Evolutionary conservation across 1,140 invertebrate species (phyloP), one percentile per base, ranked within the genome.

Genomic region (Cotesia glomerata): DNA sequence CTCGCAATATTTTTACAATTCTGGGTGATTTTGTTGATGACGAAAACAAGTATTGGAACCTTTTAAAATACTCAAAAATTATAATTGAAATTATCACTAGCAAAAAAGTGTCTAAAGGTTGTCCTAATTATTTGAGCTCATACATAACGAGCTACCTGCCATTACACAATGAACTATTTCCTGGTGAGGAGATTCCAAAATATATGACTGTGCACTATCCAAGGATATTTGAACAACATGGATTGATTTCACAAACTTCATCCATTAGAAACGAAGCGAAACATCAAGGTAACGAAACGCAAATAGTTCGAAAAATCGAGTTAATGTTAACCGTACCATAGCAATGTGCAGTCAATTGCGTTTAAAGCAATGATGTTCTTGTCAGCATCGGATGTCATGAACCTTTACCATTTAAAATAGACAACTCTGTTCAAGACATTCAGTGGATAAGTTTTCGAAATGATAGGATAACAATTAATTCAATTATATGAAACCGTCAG

Each of bases 171-270:
- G 2, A 49, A 49, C 45, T 81, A 18, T 78, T 76, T 49, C 67
- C 75, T 54, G 63, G 67, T 13, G 51, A 18, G 8, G 51, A 70
- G 3, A 75, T 73, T 26, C 67, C 71, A 11, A 75, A 75, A 56
- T 68, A 75, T 71, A 36, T 73, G 36, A 52, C 73, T 39, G 49
- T 75, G 18, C 66, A 75, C 63, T 75, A 75, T 61, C 54, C 54
- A 16, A 45, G 63, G 18, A 49, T 73, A 0, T 61, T 73, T 18
- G 36, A 32, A 32, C 11, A 51, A 54, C 34, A 62, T 61, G 71
- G 71, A 11, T 26, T 54, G 18, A 49, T 73, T 13, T 73, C 59
- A 66, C 59, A 73, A 5, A 64, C 63, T 49, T 73, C 67, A 32
- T 66, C 61, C n/a, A 71, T 73, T 5, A 52, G 72, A 39, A 45